phyloP scores from a whole-genome alignment of 2,113 vertebrate genomes.

The Synodontis membranacea region DNA sequence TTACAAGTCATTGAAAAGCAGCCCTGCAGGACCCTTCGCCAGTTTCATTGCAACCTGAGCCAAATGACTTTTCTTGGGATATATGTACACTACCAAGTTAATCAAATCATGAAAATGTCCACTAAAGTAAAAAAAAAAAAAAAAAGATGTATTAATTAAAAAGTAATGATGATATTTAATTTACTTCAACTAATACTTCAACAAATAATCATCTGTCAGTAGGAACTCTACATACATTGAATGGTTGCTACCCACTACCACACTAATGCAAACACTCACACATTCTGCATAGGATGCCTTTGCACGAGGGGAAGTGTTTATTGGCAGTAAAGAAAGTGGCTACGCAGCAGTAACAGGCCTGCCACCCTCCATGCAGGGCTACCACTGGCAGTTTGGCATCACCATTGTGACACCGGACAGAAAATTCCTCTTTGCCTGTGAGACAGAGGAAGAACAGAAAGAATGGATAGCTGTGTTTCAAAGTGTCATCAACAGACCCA shows the following conservation, averaged over 20 bases:
- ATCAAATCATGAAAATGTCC: not conserved
- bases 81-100: not conserved
- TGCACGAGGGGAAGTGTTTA: conserved; percentile 94
- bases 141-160: too few relatives aligned
- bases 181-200: not conserved
- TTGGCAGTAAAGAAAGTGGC: conserved; percentile 93
- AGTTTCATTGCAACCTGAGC: not conserved
- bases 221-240: not conserved
- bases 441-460: conserved; percentile 84
- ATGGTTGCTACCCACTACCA: not conserved
- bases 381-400: conserved; percentile 91
- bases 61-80: not conserved
- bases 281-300: conserved; percentile 83
- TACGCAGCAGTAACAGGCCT: conserved; percentile 89
- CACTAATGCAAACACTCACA: not conserved
- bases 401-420: conserved; percentile 94
- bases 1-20: not conserved
- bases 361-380: conserved; percentile 83
- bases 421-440: conserved; percentile 93
- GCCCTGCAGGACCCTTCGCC: not conserved
- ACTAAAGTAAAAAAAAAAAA: not conserved
- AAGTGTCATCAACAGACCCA: conserved; percentile 90
- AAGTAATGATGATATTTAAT: too few relatives aligned
- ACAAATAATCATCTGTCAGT: not conserved
- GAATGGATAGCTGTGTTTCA: conserved; percentile 91